Conservation (phyloP, 2,113 vertebrate genomes). For the Chionodraco myersi region DNA sequence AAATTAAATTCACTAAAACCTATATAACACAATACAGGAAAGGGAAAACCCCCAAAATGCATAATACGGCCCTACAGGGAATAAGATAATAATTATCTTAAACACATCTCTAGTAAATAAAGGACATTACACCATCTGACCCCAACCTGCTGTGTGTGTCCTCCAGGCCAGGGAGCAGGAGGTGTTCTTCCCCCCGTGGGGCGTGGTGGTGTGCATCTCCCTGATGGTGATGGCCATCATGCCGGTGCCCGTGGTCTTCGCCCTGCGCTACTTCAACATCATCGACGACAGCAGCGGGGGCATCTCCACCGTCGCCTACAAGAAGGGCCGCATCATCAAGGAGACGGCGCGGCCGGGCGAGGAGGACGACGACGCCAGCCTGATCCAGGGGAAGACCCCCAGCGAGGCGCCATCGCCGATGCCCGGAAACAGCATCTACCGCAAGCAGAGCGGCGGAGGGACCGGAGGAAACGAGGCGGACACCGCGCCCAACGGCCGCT, state of each 20-base stretch:
- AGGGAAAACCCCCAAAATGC: too few relatives aligned
- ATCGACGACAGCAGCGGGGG: slow-evolving; percentile 86
- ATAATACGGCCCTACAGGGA: too few relatives aligned
- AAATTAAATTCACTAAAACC: too few relatives aligned
- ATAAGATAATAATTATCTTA: too few relatives aligned
- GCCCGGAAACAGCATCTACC: slow-evolving; percentile 91
- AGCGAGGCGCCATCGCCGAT: slow-evolving; percentile 91
- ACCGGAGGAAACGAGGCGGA: slow-evolving; percentile 79
- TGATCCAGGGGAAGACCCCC: slow-evolving; percentile 90
- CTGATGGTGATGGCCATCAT: slow-evolving; percentile 90
- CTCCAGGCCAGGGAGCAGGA: slow-evolving; percentile 87
- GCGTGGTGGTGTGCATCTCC: slow-evolving; percentile 88
- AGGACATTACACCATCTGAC: too few relatives aligned
- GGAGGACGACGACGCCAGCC: slow-evolving; percentile 90
- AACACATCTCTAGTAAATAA: too few relatives aligned
- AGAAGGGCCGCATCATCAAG: slow-evolving; percentile 93
- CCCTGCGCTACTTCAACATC: slow-evolving; percentile 89
- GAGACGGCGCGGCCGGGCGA: slow-evolving; percentile 87
- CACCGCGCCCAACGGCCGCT: slow-evolving; percentile 93
- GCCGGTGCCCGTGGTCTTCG: slow-evolving; percentile 90
- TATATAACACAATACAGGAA: not conserved
- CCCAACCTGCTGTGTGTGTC: slow-evolving; percentile 5
- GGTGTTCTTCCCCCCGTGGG: slow-evolving; percentile 91
- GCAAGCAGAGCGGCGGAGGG: slow-evolving; percentile 83
- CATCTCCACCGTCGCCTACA: slow-evolving; percentile 91